Evolutionary conservation across 2,888 invertebrate species (phyloP), one percentile per base, ranked within the genome.

Genomic region (Cataglyphis cursor): DNA sequence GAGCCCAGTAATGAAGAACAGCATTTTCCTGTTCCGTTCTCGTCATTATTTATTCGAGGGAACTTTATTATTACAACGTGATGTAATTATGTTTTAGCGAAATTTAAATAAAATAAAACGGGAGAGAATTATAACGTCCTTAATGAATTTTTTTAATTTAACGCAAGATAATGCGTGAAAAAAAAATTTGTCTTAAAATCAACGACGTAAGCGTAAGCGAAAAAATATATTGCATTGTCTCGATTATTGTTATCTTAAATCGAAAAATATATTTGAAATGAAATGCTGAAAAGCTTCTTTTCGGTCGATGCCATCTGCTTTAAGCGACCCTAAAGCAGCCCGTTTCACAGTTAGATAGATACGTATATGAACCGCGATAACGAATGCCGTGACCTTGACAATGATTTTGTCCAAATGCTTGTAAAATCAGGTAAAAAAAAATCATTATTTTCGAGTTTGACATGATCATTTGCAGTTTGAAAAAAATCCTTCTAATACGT

Each of bases 251-350:
- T 18, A n/a, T 31, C 1, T 28, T 6, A 24, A 61, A 59, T 28
- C n/a, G 21, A 28, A 35, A 15, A 24, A 57, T 12, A 21, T 31
- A 35, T 31, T 65, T 15, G 15, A 15, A 41, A 54, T 54, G 35
- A 54, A 41, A 41, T 59, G 41, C n/a, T 28, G 81, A 76, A 72
- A 74, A 75, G 73, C 75, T 64, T 72, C 38, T 66, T 54, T 78
- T 54, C 21, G 38, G 70, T 83, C 81, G 59, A 70, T 61, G 73
- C 85, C 75, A 84, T 89, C 89, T 62, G 62, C 89, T 89, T 89
- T 89, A 89, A 89, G 76, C 64, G 54, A 84, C 68, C 84, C 89
- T 87, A 89, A 89, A 89, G 86, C 76, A 70, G 21, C 64, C 1
- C 1, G 85, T 64, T 78, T 83, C 82, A 28, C 64, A 44, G 41